Evolutionary conservation across 2,113 vertebrate genomes (phyloP).

Genomic region (Callocephalon fimbriatum): DNA sequence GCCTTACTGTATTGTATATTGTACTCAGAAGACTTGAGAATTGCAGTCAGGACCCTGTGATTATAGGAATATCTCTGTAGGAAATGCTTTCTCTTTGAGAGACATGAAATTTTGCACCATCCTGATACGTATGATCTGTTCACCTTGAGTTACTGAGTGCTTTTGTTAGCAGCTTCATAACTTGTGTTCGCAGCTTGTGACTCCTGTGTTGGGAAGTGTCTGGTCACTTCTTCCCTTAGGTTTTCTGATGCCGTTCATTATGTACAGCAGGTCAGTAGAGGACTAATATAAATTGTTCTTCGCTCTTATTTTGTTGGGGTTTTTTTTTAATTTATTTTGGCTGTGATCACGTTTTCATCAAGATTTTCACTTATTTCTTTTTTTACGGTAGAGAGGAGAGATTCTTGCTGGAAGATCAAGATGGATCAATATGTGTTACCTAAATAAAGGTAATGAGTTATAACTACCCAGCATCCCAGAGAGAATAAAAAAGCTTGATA

Average conservation of each 20-base stretch:
- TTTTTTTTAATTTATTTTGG: not conserved
- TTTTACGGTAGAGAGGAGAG: not conserved
- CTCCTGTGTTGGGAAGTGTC: not conserved
- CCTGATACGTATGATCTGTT: not conserved
- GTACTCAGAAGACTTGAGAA: not conserved
- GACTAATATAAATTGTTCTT: not conserved
- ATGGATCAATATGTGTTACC: not conserved
- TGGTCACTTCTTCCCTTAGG: not conserved
- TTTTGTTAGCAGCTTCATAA: not conserved
- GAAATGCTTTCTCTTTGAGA: not conserved
- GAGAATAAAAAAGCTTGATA: not conserved
- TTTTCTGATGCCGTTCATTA: not conserved
- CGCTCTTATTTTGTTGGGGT: accelerated
- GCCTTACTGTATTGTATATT: not conserved
- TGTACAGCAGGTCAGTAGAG: not conserved
- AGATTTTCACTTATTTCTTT: not conserved
- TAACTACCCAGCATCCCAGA: not conserved
- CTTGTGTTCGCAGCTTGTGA: not conserved
- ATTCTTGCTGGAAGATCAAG: not conserved
- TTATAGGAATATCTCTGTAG: not conserved
- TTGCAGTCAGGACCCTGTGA: not conserved
- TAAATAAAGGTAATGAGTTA: not conserved
- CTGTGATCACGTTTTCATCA: not conserved
- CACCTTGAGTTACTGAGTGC: not conserved
- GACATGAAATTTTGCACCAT: not conserved